Base-by-base conservation (phyloP, 2,797 vertebrate species). In the Pygocentrus nattereri region DNA sequence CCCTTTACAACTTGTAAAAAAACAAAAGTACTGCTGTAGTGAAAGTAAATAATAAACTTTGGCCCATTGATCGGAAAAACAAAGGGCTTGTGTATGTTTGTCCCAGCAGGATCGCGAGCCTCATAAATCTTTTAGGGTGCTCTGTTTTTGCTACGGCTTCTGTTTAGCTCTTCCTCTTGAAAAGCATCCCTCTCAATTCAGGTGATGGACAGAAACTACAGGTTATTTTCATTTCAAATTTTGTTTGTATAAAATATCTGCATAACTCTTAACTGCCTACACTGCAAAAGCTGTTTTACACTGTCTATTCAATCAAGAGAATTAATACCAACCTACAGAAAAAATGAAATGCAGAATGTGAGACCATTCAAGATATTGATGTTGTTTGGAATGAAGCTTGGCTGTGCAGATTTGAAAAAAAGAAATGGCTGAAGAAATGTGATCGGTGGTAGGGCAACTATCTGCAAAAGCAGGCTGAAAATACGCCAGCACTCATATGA, bases 101-200 rank as follows among this genome's bases (percentile, higher is more conserved):
- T 94, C 92, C 92, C 92, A 89, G 88, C 91, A 90, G 94, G 88
- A 89, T 87, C 86, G 76, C 87, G 87, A 87, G 88, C 88, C 93
- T 95, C 92, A 95, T 94, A 92, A 94, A 95, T 95, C 91, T 94
- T 94, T 94, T 90, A 95, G 87, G 90, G 88, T 83, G 85, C 86
- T 89, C 79, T 81, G 81, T 79, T 76, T 76, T 77, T 70, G 54
- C 78, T 73, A 38, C 68, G 27, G 68, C 38, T 85, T 65, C 50
- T 73, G 78, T 90, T 89, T 87, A 88, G 86, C 89, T 86, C 81
- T 84, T 78, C 58, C 73, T 52, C 83, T 92, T 90, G 78, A 89
- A 86, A 84, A 78, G 61, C 79, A 49, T 91, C 88, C 86, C 86
- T 85, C 88, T 86, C 87, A 82, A 91, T 91, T 83, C 88, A 71